These are phyloP conservation scores for Ormia ochracea DNA, from an alignment of 2,888 invertebrate genomes.

Conservation along the genomic window DNA sequence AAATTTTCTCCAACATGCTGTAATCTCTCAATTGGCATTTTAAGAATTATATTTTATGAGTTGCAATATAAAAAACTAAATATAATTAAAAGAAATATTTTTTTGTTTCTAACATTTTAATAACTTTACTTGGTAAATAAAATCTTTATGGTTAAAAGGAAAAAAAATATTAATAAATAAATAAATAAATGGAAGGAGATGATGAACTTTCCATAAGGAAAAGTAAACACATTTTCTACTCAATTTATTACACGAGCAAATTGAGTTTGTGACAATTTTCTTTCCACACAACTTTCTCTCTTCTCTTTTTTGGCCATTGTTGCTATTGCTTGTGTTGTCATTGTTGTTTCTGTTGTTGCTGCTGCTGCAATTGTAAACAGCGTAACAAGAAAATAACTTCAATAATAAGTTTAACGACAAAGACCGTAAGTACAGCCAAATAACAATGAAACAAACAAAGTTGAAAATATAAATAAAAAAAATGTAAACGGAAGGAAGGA, in stretches of 20 bases:
- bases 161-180: neutral
- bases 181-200: slow-evolving; percentile 11
- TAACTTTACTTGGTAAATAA: slow-evolving; percentile 46
- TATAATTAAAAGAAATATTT: neutral
- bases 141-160: neutral
- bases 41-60: too few species aligned
- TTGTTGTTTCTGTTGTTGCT: neutral
- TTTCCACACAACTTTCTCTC: slow-evolving; percentile 16
- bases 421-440: slow-evolving; percentile 32
- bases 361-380: slow-evolving; percentile 44
- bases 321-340: slow-evolving; percentile 20
- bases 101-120: slow-evolving; percentile 17
- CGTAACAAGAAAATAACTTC: slow-evolving; percentile 60
- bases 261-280: slow-evolving; percentile 68
- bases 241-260: slow-evolving; percentile 66
- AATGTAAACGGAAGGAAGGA: too few species aligned
- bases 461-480: neutral
- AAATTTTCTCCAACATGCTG: too few species aligned
- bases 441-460: slow-evolving; percentile 20
- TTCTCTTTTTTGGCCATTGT: slow-evolving; percentile 7
- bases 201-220: neutral
- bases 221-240: slow-evolving; percentile 66
- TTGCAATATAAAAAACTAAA: neutral
- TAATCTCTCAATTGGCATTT: too few species aligned
- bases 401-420: slow-evolving; percentile 52